Percentiles rank a stretch among this genome's conserved stretches.
phyloP scores from a whole-genome alignment of 2,888 invertebrate species.

The Teleogryllus oceanicus region DNA sequence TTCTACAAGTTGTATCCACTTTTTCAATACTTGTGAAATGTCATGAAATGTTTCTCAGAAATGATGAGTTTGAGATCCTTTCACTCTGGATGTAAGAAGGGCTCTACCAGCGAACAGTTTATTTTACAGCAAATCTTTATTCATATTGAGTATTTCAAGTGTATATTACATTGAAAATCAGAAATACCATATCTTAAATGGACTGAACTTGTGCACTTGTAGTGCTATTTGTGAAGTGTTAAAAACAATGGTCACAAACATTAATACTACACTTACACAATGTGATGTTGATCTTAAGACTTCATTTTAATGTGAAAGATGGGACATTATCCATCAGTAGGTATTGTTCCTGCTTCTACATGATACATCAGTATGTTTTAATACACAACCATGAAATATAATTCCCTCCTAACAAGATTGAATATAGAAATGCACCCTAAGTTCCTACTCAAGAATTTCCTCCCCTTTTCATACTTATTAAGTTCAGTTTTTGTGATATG shows the following conservation, averaged over 20 bases:
- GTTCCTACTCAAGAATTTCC: not conserved
- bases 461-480: too few species aligned
- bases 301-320: slow-evolving; percentile 5
- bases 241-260: not conserved
- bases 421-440: not conserved
- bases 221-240: not conserved
- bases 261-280: not conserved
- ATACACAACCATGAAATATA: not conserved
- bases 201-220: not conserved
- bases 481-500: too few species aligned
- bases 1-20: too few species aligned
- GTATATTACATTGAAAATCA: not conserved
- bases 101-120: too few species aligned
- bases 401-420: not conserved
- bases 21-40: too few species aligned
- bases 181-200: not conserved
- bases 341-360: not conserved
- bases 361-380: slow-evolving; percentile 4
- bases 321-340: slow-evolving; percentile 8
- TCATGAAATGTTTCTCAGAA: too few species aligned
- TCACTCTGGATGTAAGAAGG: too few species aligned
- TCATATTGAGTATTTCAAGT: not conserved
- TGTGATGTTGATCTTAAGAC: not conserved
- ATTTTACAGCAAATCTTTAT: not conserved
- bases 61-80: too few species aligned